Evolutionary conservation across 2,888 invertebrate genomes (phyloP).

Genomic region (Apamea crenata): DNA sequence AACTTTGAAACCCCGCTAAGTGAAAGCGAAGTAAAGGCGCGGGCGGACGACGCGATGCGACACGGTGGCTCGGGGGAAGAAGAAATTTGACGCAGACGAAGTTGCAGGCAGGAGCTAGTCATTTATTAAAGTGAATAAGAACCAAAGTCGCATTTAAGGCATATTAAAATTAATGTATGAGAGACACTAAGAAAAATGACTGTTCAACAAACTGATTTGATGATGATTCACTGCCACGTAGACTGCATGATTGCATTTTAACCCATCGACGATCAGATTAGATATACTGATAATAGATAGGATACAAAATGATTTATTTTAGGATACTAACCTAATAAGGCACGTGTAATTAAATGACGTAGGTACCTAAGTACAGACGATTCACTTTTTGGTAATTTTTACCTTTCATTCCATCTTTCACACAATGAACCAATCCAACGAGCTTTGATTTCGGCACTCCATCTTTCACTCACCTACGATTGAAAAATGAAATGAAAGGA

Average conservation of each 20-base stretch:
- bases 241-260: neutral
- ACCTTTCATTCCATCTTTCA: neutral
- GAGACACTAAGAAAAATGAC: neutral
- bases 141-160: neutral
- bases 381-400: neutral
- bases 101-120: neutral
- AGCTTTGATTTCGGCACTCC: neutral
- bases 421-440: neutral
- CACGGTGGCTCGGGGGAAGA: no score
- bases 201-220: neutral
- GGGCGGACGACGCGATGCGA: no score
- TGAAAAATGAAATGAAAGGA: neutral
- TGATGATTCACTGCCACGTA: constrained; percentile 5
- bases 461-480: neutral
- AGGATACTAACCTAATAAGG: neutral
- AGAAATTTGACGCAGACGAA: no score
- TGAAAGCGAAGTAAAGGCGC: no score
- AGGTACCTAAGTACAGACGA: neutral
- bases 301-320: constrained; percentile 3
- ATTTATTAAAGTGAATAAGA: neutral
- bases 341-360: neutral
- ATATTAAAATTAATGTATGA: neutral
- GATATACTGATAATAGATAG: neutral
- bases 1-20: no score
- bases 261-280: constrained; percentile 1